Conservation (phyloP, 2,888 invertebrate genomes). For the Hypena proboscidalis region DNA sequence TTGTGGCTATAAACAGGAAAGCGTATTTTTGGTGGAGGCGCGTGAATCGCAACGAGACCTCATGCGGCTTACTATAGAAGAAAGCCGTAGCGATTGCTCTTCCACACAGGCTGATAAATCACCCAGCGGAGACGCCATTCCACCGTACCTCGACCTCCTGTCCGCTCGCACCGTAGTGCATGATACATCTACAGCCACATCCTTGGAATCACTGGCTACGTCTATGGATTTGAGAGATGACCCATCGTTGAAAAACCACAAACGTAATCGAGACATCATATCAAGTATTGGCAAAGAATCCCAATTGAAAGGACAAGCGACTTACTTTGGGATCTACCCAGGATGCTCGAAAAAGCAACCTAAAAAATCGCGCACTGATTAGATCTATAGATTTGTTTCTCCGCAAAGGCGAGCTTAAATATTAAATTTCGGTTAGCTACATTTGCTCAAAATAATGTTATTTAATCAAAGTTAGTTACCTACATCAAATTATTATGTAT, state of each 20-base stretch:
- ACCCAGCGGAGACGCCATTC: too few species aligned
- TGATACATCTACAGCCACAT: conserved; percentile 81
- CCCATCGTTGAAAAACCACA: conserved; percentile 49
- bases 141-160: conserved; percentile 60
- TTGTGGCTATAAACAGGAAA: conserved; percentile 84
- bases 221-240: conserved; percentile 63
- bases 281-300: conserved; percentile 60
- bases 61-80: too few species aligned
- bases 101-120: too few species aligned
- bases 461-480: not conserved
- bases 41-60: conserved; percentile 89
- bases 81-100: too few species aligned
- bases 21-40: conserved; percentile 92
- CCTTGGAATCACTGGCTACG: conserved; percentile 82
- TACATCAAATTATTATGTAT: not conserved
- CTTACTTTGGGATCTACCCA: conserved; percentile 63
- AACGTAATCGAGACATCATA: conserved; percentile 62
- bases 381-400: too few species aligned
- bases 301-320: conserved; percentile 67
- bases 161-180: conserved; percentile 52
- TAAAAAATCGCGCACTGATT: conserved; percentile 23
- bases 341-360: conserved; percentile 33
- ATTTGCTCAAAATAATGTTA: conserved; percentile 11
- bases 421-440: too few species aligned
- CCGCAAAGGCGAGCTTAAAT: too few species aligned